Evolutionary conservation across 2,797 vertebrate genomes (phyloP).

Genomic region (Saxicola maurus): DNA sequence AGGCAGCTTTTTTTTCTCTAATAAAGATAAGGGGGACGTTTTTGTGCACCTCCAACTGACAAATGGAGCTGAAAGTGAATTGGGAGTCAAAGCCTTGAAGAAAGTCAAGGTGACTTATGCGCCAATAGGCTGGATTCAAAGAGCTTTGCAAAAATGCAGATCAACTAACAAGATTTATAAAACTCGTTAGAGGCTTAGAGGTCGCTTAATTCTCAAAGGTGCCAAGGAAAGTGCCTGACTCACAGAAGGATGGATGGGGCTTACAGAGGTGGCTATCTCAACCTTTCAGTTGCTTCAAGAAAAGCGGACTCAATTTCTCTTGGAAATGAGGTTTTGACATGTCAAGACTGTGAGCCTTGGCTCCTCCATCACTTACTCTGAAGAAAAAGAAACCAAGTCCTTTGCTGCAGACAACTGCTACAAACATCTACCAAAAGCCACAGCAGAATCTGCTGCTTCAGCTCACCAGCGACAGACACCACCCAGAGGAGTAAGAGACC

Average conservation of each 20-base stretch:
- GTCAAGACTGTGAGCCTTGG: neutral
- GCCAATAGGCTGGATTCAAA: conserved; percentile 31
- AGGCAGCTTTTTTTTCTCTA: conserved; percentile 8
- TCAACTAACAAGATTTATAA: conserved; percentile 66
- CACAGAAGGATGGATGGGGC: neutral
- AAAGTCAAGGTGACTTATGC: conserved; percentile 64
- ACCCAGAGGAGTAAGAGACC: conserved; percentile 14
- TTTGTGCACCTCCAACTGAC: conserved; percentile 45
- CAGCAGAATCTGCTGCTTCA: conserved; percentile 49
- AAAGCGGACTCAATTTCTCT: neutral
- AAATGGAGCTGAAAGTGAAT: conserved; percentile 58
- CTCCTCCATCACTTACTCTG: conserved; percentile 18
- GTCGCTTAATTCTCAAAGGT: conserved; percentile 43
- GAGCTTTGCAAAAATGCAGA: conserved; percentile 66
- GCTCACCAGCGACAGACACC: conserved; percentile 25
- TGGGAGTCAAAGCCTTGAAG: conserved; percentile 24
- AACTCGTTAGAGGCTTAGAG: conserved; percentile 53
- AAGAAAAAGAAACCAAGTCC: conserved; percentile 33
- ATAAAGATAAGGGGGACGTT: conserved; percentile 27
- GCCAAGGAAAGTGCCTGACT: conserved; percentile 31
- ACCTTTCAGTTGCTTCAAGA: neutral
- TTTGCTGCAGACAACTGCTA: conserved; percentile 22
- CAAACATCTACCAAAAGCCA: neutral
- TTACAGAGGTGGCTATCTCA: conserved; percentile 12
- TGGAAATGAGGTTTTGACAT: neutral